A percentile compares a stretch with the other conserved stretches of the same genome.
Conservation (phyloP, 2,888 invertebrate species). For the Drosophila barbarae region DNA sequence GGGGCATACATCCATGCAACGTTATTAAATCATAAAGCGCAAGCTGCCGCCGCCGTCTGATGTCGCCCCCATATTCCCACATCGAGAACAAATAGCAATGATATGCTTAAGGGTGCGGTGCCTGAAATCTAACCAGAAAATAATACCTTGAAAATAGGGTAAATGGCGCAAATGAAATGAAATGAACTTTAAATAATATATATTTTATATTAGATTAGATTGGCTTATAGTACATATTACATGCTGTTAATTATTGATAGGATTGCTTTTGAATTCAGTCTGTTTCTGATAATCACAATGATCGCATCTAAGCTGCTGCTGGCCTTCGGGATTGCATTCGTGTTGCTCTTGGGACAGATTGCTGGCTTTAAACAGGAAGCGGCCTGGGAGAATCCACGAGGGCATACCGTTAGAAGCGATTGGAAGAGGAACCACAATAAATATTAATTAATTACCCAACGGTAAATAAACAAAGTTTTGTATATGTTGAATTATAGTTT, state of each 20-base stretch:
- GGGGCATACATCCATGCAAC: constrained; percentile 36
- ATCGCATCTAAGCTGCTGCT: background rate
- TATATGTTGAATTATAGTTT: background rate
- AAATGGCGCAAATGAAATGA: background rate
- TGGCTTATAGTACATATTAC: background rate
- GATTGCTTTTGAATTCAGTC: background rate
- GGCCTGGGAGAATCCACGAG: background rate
- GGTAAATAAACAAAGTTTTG: background rate
- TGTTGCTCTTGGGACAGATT: background rate
- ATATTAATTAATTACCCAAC: background rate
- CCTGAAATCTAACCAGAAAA: constrained; percentile 1
- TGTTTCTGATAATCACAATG: background rate
- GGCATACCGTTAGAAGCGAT: no score
- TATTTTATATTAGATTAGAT: background rate
- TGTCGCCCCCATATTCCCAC: constrained; percentile 29
- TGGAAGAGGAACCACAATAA: background rate
- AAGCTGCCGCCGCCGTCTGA: constrained; percentile 51
- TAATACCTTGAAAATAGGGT: background rate
- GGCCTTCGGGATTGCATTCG: background rate
- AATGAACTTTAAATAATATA: background rate
- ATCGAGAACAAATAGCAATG: constrained; percentile 30
- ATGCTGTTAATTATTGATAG: no score
- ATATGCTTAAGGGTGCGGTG: constrained; percentile 8
- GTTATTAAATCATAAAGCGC: constrained; percentile 55
- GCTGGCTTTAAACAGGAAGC: no score